Evolutionary conservation across 2,888 invertebrate genomes (phyloP), one percentile per base, ranked within the genome.

Genomic region (Melitaea athalia): DNA sequence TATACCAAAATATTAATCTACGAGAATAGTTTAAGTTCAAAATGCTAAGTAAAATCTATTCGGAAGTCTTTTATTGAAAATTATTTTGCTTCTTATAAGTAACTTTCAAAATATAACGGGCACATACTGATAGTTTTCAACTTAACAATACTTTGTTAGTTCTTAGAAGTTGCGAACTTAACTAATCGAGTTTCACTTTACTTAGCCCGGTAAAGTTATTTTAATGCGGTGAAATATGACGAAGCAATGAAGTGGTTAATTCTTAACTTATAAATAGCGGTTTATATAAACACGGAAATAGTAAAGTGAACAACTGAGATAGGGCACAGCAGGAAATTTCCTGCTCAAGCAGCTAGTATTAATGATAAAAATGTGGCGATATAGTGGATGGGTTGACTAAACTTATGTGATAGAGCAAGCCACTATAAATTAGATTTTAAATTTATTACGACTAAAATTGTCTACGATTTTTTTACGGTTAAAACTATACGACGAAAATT

Each of bases 101-200:
- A 31, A 11, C 31, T 31, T n/a, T n/a, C 31, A 31, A 24, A 53
- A 57, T n/a, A 14, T 38, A 57, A 15, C 38, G 33, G 12, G 53
- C 31, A 53, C 14, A 53, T 53, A 38, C 57, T 57, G 57, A 57
- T 57, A 57, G 33, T 55, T 33, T 55, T 31, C 38, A 57, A 15
- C n/a, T 55, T 57, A 55, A 57, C 57, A 57, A 38, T n/a, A n/a
- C 57, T 57, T 57, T 57, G 38, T 38, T 57, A 57, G 57, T 57
- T 8, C 33, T 38, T 57, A 38, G 15, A 38, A 38, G 57, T 33
- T 57, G 38, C 38, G n/a, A 57, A 57, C 57, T 57, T 57, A 33
- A 38, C 33, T 57, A 57, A 57, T 57, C 33, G 57, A 57, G 57
- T 57, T 57, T 57, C 38, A n/a, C 57, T 38, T 57, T 57, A 57